Base-by-base conservation (phyloP, 2,888 invertebrate species). In the Syritta pipiens region DNA sequence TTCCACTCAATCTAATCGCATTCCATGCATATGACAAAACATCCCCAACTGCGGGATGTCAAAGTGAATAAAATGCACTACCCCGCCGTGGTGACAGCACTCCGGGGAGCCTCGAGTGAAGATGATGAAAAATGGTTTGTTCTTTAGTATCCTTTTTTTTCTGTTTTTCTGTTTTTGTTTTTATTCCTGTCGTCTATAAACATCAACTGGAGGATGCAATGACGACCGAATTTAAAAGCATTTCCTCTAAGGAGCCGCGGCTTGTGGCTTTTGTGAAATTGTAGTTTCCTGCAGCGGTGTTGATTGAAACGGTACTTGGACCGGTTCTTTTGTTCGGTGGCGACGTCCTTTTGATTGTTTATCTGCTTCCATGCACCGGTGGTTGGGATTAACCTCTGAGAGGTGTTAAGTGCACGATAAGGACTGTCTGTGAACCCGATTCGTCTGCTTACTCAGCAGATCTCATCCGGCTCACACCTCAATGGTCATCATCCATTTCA, bases 1-100 rank as follows among this genome's bases (percentile, higher is more conserved):
- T 74, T 74, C 46, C 74, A 60, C 67, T 55, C 68, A 75, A 75
- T 68, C 60, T 75, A 60, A 60, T 67, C 46, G 30, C 6, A 67
- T 53, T 40, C 37, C 67, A 53, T 40, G 60, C 60, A 67, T 60
- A 55, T 53, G 67, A 75, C 60, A 48, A 53, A 53, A 53, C 46
- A 68, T 60, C 24, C 28, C 53, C 55, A 17, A 51, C 35, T 51
- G 37, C 37, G 30, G 53, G 28, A 48, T 68, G 53, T 67, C 67
- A 75, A 75, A 75, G 60, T 67, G 60, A 75, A 75, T 60, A 68
- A 59, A 75, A 67, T 48, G 40, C 60, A 75, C 26, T 53, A n/a
- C n/a, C 42, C 37, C 53, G 46, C 10, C n/a, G 14, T 32, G 14
- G 30, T 30, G 22, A 12, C 35, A 12, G 2, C 12, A 24, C 63